Base-by-base conservation (phyloP, 2,797 vertebrate genomes). In the Protonibea diacanthus region DNA sequence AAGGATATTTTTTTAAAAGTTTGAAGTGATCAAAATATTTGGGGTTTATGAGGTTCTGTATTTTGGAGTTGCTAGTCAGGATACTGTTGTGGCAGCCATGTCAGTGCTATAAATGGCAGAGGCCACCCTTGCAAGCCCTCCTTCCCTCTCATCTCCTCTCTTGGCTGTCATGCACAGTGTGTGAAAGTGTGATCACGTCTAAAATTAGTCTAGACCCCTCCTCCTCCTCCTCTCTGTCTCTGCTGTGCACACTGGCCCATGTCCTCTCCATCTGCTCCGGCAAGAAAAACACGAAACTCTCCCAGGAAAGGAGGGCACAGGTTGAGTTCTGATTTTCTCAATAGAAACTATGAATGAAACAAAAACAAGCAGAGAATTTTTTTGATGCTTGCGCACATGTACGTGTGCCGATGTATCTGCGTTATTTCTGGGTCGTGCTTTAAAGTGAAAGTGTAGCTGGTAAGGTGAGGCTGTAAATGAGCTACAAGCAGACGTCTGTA, bases 191-290 rank as follows among this genome's bases (percentile, higher is more conserved):
- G 86, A 90, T 85, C 85, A 67, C 76, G 1, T 89, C 93, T 94
- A 94, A 93, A 95, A 89, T 94, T 94, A 95, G 92, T 74, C 80
- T 5, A 13, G 77, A 81, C 42, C 78, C 76, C 80, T 74, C 20
- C 33, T 38, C 33, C 33, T 33, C 33, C 33, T 38, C 33, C 33
- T 8, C 33, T 38, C 33, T 71, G 75, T 73, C 76, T 87, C 75
- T 67, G 81, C 88, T 86, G 88, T 89, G 83, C 88, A 89, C 87
- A 78, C 89, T 80, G 83, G 85, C 61, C 88, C 89, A 84, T 90
- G 92, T 92, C 92, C 83, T 83, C 81, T 89, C 93, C 93, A 94
- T 93, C 94, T 95, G 94, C 86, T 93, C 61, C 21, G 21, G 74
- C 85, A 89, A 85, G 61, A 84, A 86, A 85, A 85, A 91, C 88